phyloP scores from a whole-genome alignment of 2,888 invertebrate genomes.

The Nemoura dubitans region DNA sequence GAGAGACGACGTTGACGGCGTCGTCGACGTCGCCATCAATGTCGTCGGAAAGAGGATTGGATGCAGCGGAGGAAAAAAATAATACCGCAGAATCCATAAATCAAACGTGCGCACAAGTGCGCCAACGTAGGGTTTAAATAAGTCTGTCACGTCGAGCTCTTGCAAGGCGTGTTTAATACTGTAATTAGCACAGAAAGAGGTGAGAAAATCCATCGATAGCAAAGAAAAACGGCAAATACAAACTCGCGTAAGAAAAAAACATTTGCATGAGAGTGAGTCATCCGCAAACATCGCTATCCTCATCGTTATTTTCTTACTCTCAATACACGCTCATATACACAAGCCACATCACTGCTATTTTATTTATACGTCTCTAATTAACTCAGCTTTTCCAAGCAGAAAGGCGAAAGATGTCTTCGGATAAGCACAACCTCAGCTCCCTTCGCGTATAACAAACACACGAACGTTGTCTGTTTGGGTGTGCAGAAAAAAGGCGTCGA shows the following conservation, averaged over 20 bases:
- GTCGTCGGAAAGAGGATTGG: neutral
- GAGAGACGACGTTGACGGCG: neutral
- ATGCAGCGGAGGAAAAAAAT: neutral
- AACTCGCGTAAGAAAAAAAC: neutral
- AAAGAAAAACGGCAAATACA: neutral
- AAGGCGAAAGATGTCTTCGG: slow-evolving; percentile 13
- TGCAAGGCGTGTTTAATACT: neutral
- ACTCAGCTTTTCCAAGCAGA: neutral
- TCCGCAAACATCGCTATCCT: neutral
- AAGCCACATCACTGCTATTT: neutral
- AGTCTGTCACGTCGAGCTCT: neutral
- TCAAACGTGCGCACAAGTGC: neutral
- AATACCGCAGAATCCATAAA: neutral
- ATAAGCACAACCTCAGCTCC: slow-evolving; percentile 3
- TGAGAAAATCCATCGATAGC: neutral
- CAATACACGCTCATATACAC: neutral
- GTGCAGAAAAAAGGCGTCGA: slow-evolving; percentile 2
- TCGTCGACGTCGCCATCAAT: neutral
- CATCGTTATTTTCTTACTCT: neutral
- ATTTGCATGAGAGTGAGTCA: neutral
- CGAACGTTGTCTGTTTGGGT: slow-evolving; percentile 23
- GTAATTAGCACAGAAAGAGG: neutral
- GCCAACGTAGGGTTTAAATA: neutral
- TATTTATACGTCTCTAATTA: neutral
- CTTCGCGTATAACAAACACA: neutral